Evolutionary conservation across 2,113 vertebrate genomes (phyloP).

Genomic region (Hucho hucho): DNA sequence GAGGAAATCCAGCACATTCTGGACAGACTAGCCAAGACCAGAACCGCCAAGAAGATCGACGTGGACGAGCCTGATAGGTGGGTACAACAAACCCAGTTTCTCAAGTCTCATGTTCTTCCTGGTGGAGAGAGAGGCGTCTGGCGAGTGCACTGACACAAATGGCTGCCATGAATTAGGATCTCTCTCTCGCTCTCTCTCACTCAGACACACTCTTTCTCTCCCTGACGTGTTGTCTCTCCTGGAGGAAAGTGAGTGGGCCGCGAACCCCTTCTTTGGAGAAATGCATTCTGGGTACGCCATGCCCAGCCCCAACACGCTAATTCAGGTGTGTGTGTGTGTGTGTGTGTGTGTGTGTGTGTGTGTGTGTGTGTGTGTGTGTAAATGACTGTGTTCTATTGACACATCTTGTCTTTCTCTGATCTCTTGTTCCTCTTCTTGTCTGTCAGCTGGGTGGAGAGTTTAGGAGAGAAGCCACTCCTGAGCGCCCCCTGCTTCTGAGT

Average conservation of each 20-base stretch:
- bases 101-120: background rate
- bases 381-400: background rate
- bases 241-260: slow-evolving; percentile 59
- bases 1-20: slow-evolving; percentile 80
- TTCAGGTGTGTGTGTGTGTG: slow-evolving; percentile 54
- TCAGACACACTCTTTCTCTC: slow-evolving; percentile 47
- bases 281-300: slow-evolving; percentile 44
- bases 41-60: slow-evolving; percentile 62
- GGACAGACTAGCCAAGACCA: slow-evolving; percentile 63
- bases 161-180: background rate
- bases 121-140: too few relatives aligned
- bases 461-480: slow-evolving; percentile 45
- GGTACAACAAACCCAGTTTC: background rate
- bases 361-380: too few relatives aligned
- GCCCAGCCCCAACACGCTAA: slow-evolving; percentile 57
- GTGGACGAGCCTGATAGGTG: slow-evolving; percentile 64
- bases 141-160: background rate
- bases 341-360: background rate
- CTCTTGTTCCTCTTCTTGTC: slow-evolving; percentile 5
- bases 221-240: slow-evolving; percentile 52
- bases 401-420: background rate
- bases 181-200: background rate
- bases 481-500: slow-evolving; percentile 8
- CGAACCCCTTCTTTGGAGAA: slow-evolving; percentile 68
- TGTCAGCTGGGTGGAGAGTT: slow-evolving; percentile 61